Conservation (phyloP, 2,888 invertebrate genomes). For the Cantharis rufa region DNA sequence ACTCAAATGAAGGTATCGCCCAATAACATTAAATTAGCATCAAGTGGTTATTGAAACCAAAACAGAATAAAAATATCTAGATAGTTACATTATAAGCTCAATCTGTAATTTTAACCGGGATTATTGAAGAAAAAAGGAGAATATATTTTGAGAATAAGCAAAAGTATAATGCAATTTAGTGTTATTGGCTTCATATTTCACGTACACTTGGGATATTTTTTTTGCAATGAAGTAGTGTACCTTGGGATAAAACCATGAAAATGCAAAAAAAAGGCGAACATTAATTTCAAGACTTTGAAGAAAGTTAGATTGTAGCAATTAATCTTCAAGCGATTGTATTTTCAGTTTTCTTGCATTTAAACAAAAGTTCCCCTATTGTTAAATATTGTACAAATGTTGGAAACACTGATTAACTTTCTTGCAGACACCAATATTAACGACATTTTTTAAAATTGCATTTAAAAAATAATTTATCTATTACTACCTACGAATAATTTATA, state of each 20-base stretch:
- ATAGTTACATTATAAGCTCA: no score
- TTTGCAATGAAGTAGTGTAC: not conserved
- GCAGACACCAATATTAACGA: not conserved
- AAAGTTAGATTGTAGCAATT: not conserved
- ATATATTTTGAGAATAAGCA: no score
- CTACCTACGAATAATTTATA: slow-evolving; percentile 14
- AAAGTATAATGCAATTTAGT: not conserved
- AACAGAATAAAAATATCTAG: no score
- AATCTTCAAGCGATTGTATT: not conserved
- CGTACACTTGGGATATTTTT: not conserved
- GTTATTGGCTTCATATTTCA: not conserved
- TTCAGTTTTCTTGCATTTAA: not conserved
- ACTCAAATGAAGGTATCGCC: not conserved
- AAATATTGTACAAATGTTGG: not conserved
- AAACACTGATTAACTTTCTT: not conserved
- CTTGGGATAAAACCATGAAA: not conserved
- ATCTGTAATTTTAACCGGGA: no score
- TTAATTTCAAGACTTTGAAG: not conserved
- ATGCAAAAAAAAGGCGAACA: not conserved
- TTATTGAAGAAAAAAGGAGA: no score
- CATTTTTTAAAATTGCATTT: not conserved
- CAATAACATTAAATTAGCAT: not conserved
- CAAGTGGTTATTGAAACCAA: not conserved
- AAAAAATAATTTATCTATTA: not conserved
- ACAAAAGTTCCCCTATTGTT: not conserved